Evolutionary conservation across 2,113 vertebrate species (phyloP), one percentile per base, ranked within the genome.

Genomic region (Plotosus lineatus): DNA sequence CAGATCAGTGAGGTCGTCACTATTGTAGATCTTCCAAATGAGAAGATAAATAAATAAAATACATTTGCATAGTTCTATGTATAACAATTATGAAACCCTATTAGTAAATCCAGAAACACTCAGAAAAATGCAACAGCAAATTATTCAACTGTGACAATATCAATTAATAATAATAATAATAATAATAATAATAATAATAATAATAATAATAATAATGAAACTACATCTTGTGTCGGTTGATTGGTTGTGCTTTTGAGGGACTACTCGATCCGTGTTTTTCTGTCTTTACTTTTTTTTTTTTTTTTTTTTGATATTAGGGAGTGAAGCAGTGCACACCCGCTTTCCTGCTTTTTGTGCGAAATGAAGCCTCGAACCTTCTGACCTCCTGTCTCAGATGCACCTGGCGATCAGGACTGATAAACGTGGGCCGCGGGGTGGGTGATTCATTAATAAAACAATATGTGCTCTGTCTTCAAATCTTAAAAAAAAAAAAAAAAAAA

Each of bases 331-430:
- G 80, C 56, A 80, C 76, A 77, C 82, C 79, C 58, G 77, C 69
- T 75, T 83, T 86, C 78, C 83, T 83, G 84, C 80, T 86, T 88
- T 90, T 85, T 89, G 74, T 88, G 73, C 65, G 42, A 81, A 81
- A 90, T 82, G 86, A 85, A 88, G 82, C 80, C 81, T 84, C 80
- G 89, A 87, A 84, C 89, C 88, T 89, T 87, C 82, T 90, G 88
- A 87, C 88, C 75, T 89, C 88, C 88, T 60, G 87, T 88, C 51
- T 80, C 61, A 86, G 87, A 88, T 91, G 92, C 93, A 94, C 93
- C 94, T 94, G 94, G 93, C 85, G 92, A 94, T 94, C 87, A 82
- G 85, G 15, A 69, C 82, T 65, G 92, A 94, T 94, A 93, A 91
- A 86, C 83, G 68, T 82, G 10, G 48, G 31, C 9, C 31, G 36